These are phyloP conservation scores for Drosophila maculinotata DNA, from an alignment of 2,888 invertebrate species.

Conservation along the genomic window DNA sequence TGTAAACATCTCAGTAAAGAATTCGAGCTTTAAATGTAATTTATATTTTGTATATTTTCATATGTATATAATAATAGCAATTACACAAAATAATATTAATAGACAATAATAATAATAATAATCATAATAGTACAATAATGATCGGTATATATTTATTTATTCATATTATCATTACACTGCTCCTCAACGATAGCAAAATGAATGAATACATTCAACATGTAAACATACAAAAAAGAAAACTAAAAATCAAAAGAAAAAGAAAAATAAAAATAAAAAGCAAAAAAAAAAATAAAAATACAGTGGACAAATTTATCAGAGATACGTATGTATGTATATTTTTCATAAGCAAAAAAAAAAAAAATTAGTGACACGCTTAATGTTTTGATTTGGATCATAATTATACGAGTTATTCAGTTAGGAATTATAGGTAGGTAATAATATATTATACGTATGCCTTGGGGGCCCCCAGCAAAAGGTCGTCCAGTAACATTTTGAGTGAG, in stretches of 20 bases:
- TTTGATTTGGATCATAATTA: slow-evolving; percentile 24
- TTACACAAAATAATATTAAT: slow-evolving; percentile 75
- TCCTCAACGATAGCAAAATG: slow-evolving; percentile 31
- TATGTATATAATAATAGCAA: slow-evolving; percentile 68
- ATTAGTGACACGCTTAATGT: slow-evolving; percentile 5
- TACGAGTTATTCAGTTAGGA: slow-evolving; percentile 28
- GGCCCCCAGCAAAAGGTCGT: not conserved
- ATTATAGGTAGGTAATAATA: slow-evolving; percentile 13
- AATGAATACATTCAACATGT: slow-evolving; percentile 57
- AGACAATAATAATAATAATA: slow-evolving; percentile 71
- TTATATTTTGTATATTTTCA: slow-evolving; percentile 67
- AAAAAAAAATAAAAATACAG: not conserved
- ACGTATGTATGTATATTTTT: not conserved
- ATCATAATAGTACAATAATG: slow-evolving; percentile 67
- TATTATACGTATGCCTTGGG: slow-evolving; percentile 13
- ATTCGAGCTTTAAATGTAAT: slow-evolving; percentile 45
- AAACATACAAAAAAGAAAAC: slow-evolving; percentile 42
- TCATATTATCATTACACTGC: slow-evolving; percentile 43
- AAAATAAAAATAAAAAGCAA: slow-evolving; percentile 2
- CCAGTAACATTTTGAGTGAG: not conserved
- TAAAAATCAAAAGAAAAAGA: slow-evolving; percentile 1
- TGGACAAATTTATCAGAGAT: slow-evolving; percentile 10
- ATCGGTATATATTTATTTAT: slow-evolving; percentile 48
- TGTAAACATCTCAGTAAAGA: not conserved
- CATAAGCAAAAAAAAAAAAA: not conserved